Base-by-base conservation (phyloP, 2,113 vertebrate genomes). In the Phalacrocorax aristotelis region DNA sequence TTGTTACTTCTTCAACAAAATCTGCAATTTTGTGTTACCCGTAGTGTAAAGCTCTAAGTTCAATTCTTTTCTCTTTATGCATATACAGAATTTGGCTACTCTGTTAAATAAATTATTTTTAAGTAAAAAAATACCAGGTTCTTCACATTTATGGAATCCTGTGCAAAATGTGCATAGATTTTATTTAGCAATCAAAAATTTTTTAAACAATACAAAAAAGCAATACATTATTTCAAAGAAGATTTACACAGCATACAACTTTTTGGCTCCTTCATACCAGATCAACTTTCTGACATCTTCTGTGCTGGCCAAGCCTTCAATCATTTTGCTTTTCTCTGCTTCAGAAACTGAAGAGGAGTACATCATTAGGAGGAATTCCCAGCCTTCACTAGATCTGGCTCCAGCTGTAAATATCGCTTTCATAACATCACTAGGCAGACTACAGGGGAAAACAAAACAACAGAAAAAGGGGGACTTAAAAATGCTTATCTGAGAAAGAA, bases 401-500 rank as follows among this genome's bases (percentile, higher is more conserved):
- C 98, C 99, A 79, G 98, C 98, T 84, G 97, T 98, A 97, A 98
- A 99, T 72, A 99, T 97, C 60, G 98, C 97, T 70, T 94, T 97
- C 98, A 98, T 98, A 94, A 99, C 97, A 97, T 99, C 99, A 42
- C 98, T 98, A 46, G 99, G 99, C 55, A 99, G 98, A 91, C 99
- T 99, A 74, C 23, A 97, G 29, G 85, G 51, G 96, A 65, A 94
- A 95, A 58, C 7, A 92, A 84, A 55, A 71, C 21, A 10, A 52
- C n/a, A 13, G 48, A 51, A 80, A 55, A 87, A 49, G 30, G 13
- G n/a, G 17, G 46, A 46, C 21, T 91, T 34, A 57, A 89, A 86
- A 34, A 82, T 70, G 36, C 5, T 62, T 16, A 65, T 34, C 49
- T 90, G 44, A 98, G 89, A 88, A 38, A 83, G 86, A 7, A 84